A percentile compares a stretch with the other conserved stretches of the same genome.
These are phyloP conservation scores for Dryobota labecula DNA, from an alignment of 2,888 invertebrate species.

Conservation along the genomic window DNA sequence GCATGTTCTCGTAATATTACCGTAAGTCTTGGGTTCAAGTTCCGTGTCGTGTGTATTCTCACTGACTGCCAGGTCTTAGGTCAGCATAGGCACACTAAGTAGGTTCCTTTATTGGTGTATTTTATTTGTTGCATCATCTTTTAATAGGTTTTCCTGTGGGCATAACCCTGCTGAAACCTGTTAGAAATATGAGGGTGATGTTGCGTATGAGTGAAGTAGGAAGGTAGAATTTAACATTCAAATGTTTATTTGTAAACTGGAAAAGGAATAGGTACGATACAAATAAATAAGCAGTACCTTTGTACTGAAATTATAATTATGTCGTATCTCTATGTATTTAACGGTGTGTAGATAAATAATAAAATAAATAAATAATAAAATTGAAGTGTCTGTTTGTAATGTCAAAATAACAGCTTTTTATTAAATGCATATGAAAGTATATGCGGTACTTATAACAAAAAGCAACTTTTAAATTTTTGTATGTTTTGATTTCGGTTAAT, in stretches of 20 bases:
- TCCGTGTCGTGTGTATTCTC: constrained; percentile 54
- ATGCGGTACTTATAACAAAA: too few species aligned
- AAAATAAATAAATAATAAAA: too few species aligned
- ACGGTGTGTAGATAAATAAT: too few species aligned
- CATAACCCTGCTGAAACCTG: constrained; percentile 20
- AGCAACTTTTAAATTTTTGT: too few species aligned
- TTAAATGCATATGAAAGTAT: too few species aligned
- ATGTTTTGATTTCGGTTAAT: too few species aligned
- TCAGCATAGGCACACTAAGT: constrained; percentile 41
- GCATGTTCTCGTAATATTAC: constrained; percentile 39
- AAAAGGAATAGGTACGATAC: too few species aligned
- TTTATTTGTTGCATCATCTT: constrained; percentile 40
- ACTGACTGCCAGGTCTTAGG: constrained; percentile 56
- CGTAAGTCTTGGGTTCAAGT: constrained; percentile 48
- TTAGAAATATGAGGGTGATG: constrained; percentile 8
- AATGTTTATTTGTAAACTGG: neutral
- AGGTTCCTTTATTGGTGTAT: constrained; percentile 32
- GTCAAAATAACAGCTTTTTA: too few species aligned
- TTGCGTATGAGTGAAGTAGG: neutral
- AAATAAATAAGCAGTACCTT: too few species aligned
- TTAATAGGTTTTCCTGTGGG: constrained; percentile 32
- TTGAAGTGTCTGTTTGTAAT: too few species aligned
- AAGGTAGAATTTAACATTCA: neutral
- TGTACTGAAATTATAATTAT: too few species aligned
- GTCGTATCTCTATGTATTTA: too few species aligned